Evolutionary conservation across 1,140 invertebrate species (phyloP).

Genomic region (Ostrea denselamellosa): DNA sequence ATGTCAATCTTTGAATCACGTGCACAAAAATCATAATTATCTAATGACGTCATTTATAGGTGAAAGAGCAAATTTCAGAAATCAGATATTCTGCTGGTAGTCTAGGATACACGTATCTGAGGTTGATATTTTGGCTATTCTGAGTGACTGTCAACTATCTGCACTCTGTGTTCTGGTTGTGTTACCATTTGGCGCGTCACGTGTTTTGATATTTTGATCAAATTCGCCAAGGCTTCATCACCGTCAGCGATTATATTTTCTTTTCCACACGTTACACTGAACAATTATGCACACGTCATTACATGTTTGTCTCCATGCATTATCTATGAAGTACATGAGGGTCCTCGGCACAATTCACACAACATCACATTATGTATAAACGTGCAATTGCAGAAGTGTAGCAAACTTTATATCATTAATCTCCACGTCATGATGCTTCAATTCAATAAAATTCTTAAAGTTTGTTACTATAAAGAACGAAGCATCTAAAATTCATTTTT

Average conservation of each 20-base stretch:
- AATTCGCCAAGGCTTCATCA: neutral
- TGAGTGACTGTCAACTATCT: neutral
- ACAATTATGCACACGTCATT: neutral
- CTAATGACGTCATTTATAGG: slow-evolving; percentile 15
- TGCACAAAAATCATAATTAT: slow-evolving; percentile 21
- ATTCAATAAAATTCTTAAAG: too few relatives aligned
- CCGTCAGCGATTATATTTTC: too few relatives aligned
- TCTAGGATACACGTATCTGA: slow-evolving; percentile 29
- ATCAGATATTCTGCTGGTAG: slow-evolving; percentile 23
- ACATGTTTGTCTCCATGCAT: neutral
- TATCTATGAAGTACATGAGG: neutral
- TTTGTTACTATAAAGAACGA: too few relatives aligned
- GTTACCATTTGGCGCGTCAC: neutral
- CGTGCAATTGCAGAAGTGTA: neutral
- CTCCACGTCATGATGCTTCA: too few relatives aligned
- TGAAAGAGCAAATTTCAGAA: slow-evolving; percentile 36
- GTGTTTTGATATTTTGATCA: neutral
- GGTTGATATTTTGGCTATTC: neutral
- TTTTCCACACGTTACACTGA: neutral
- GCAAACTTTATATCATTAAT: neutral
- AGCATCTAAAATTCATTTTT: too few relatives aligned
- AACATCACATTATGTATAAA: neutral
- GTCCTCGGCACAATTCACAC: neutral
- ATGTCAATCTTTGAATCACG: neutral
- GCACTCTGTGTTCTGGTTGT: neutral